Evolutionary conservation across 1,140 invertebrate genomes (phyloP), one percentile per base, ranked within the genome.

Genomic region (Ceratoteleas bidentatus): DNA sequence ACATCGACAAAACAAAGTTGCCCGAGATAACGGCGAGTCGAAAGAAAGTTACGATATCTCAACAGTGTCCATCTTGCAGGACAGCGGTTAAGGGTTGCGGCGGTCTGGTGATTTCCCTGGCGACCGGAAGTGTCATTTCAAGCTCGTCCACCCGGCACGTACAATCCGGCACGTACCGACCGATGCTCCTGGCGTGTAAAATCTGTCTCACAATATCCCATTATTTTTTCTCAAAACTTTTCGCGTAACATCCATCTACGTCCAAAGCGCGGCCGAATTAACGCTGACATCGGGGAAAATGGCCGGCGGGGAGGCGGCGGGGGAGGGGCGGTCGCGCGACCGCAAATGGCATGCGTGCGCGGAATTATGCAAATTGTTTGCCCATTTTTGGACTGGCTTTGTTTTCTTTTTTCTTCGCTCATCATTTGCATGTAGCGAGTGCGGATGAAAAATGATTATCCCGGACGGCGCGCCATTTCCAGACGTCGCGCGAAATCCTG

Each of bases 21-120:
- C 9, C 47, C 66, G 57, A 79, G 82, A 84, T 84, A 80, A 84
- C 56, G 57, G 72, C 50, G 76, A 83, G 76, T 72, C 81, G 66
- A 84, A 85, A 85, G 83, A 85, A 85, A 82, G 80, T 85, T 85
- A 74, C 75, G 72, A 70, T 76, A 85, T 85, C 83, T 80, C 68
- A 64, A 47, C 64, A 77, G 81, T 83, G 83, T 85, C 83, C 80
- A 83, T 82, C 84, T 84, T 77, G 61, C 77, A 83, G 79, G 77
- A 83, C 74, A 78, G 78, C 69, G 83, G 83, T 84, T 81, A 82
- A 79, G 83, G 83, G 79, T 84, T 84, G 83, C 72, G 80, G 83
- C 74, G 73, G 64, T 73, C 76, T 81, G 75, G 73, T 85, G 85
- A 86, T 86, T 86, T 84, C 83, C 79, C 85, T 84, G 77, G 84